Conservation (phyloP, 2,113 vertebrate genomes). For the Hippoglossus stenolepis region DNA sequence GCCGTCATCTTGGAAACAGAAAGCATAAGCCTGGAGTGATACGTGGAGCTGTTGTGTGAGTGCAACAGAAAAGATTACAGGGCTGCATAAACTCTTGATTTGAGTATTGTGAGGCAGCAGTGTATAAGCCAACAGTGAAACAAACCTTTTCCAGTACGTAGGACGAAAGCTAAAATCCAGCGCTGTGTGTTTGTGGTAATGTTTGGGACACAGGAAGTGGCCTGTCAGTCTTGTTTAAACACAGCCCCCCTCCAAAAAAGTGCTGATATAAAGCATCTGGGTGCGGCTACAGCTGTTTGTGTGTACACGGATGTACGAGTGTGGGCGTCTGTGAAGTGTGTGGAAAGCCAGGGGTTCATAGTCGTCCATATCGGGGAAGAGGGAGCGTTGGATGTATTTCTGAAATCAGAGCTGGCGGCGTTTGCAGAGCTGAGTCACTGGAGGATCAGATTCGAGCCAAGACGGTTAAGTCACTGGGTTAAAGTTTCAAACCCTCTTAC, state of each 20-base stretch:
- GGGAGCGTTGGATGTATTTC: conserved; percentile 24
- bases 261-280: conserved; percentile 78
- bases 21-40: conserved; percentile 23
- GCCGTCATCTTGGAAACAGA: conserved; percentile 49
- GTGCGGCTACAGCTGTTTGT: conserved; percentile 61
- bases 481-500: conserved; percentile 75
- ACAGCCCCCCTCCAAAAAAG: conserved; percentile 57
- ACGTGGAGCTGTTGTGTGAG: conserved; percentile 18
- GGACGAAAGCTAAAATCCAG: conserved; percentile 1
- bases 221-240: conserved; percentile 77
- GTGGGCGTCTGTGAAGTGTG: conserved; percentile 40
- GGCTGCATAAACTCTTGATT: conserved; percentile 20
- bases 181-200: conserved; percentile 32
- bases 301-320: conserved; percentile 26
- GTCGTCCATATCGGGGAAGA: conserved; percentile 5
- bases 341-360: not conserved
- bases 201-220: conserved; percentile 75
- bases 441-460: conserved; percentile 66
- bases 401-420: conserved; percentile 66
- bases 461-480: conserved; percentile 75
- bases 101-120: conserved; percentile 13
- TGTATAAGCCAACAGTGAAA: conserved; percentile 16
- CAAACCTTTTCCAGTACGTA: conserved; percentile 14
- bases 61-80: conserved; percentile 9
- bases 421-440: conserved; percentile 61